Conservation (phyloP, 2,113 vertebrate species). For the Lamprologus callipterus region DNA sequence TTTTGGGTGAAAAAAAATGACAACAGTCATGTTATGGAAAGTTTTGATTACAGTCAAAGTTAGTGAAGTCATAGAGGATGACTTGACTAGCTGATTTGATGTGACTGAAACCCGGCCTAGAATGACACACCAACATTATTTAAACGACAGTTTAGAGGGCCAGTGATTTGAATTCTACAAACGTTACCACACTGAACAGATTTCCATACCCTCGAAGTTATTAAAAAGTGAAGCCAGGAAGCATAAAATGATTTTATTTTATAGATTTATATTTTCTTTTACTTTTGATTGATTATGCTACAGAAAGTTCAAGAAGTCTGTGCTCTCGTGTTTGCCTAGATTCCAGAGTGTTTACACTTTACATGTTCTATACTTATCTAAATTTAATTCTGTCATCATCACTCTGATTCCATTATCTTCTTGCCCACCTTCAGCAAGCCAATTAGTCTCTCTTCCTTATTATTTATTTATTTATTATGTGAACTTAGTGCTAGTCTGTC, state of each 20-base stretch:
- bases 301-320: background rate
- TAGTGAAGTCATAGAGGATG: background rate
- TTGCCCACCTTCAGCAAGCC: background rate
- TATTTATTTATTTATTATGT: background rate
- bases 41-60: background rate
- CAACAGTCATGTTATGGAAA: background rate
- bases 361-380: background rate
- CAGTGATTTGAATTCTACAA: background rate
- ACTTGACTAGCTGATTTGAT: background rate
- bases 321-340: background rate
- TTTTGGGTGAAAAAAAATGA: background rate
- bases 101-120: background rate
- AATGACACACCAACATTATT: background rate
- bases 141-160: background rate
- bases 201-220: background rate
- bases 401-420: background rate
- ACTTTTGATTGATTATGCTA: background rate
- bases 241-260: background rate
- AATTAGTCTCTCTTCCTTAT: background rate
- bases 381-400: background rate
- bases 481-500: background rate
- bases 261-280: background rate
- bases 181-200: background rate
- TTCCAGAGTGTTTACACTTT: background rate
- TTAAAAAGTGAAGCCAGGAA: background rate